Base-by-base conservation (phyloP, 2,797 vertebrate genomes). In the Channa striata region DNA sequence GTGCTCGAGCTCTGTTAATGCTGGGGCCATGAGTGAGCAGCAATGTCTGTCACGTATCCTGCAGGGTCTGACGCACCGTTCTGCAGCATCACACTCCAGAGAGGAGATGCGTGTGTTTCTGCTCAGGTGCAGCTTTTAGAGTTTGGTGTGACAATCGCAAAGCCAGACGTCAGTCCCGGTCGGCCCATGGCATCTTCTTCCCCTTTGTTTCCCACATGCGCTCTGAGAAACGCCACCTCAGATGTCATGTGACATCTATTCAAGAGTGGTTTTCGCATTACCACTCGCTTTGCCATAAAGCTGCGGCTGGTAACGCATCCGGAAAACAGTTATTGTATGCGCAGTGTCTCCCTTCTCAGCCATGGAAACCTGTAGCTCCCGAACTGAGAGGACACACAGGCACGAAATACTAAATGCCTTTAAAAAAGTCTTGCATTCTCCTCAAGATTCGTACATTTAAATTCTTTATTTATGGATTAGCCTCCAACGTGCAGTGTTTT, bases 331-430 rank as follows among this genome's bases (percentile, higher is more conserved):
- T 51, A 42, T 68, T 21, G 37, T 37, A 14, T 49, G 30, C 10
- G 1, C 51, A 43, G 78, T 82, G 72, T 84, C 74, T 85, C 81
- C 79, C 79, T 66, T 48, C 14, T 72, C 62, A 68, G 40, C 21
- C 57, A 19, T 80, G 72, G 78, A 68, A 72, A 74, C 60, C 21
- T 78, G 64, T 37, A 33, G 59, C 61, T 86, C 72, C 69, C 65
- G 68, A 8, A 43, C 37, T 36, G 17, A 0, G 23, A 14, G 12
- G 6, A 33, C 16, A n/a, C 2, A 3, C 19, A 53, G 33, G 36
- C 4, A 30, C 25, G 6, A 30, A 30, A 30, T 30, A 30, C 25
- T 4, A 30, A 30, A 6, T 30, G 25, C 6, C 25, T 30, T n/a
- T n/a, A n/a, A n/a, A n/a, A n/a, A n/a, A n/a, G n/a, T n/a, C n/a